phyloP scores from a whole-genome alignment of 1,140 invertebrate genomes.

The Centruroides sculpturatus region DNA sequence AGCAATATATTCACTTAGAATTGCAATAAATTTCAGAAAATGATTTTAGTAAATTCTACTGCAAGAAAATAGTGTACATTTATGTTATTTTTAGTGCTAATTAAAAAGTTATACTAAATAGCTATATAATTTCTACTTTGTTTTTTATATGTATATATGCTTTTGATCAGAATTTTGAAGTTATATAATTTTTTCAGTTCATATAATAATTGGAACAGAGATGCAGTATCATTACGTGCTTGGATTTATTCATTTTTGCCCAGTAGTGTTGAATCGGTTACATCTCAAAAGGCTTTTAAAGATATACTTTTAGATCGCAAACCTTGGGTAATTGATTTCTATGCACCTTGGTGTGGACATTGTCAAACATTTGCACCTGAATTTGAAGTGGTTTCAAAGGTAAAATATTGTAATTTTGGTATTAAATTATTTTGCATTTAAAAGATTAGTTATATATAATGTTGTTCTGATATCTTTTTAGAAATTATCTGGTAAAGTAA shows the following conservation, averaged over 20 bases:
- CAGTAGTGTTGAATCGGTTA: slow-evolving; percentile 31
- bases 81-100: no score
- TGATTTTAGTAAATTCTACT: no score
- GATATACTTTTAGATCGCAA: slow-evolving; percentile 30
- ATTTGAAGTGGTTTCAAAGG: slow-evolving; percentile 47
- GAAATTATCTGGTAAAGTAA: slow-evolving; percentile 36
- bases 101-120: no score
- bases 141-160: no score
- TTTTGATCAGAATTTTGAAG: no score
- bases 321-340: slow-evolving; percentile 55
- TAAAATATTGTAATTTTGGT: slow-evolving; percentile 22
- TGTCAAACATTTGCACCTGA: slow-evolving; percentile 53
- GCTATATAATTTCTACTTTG: no score
- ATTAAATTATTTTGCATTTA: neutral
- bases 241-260: slow-evolving; percentile 48
- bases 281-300: slow-evolving; percentile 23
- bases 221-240: slow-evolving; percentile 39
- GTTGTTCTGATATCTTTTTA: slow-evolving; percentile 22
- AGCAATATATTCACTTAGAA: no score
- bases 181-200: slow-evolving; percentile 27
- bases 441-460: neutral
- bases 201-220: slow-evolving; percentile 43
- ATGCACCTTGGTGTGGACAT: slow-evolving; percentile 57
- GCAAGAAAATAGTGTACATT: no score
- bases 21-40: no score